These are phyloP conservation scores for Aurelia sp. DNA, from an alignment of 30 jellyfish, hydroid and myxozoan species.

Conservation along the genomic window DNA sequence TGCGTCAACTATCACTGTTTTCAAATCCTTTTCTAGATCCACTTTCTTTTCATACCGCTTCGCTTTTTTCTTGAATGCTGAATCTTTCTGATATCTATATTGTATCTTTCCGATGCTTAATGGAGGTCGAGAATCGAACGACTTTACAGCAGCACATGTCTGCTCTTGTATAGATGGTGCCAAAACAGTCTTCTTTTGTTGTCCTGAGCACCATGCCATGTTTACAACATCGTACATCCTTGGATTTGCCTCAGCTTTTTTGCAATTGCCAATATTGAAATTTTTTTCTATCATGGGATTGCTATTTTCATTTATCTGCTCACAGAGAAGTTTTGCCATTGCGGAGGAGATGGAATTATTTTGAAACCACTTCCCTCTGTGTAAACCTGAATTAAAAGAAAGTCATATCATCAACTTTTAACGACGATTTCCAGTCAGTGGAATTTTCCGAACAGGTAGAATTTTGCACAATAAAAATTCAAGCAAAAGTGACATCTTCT, in stretches of 20 bases:
- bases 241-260: not conserved
- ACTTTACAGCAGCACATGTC: not conserved
- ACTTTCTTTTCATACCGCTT: not conserved
- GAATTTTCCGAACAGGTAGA: too few species aligned
- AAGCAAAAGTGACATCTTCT: too few species aligned
- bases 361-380: slow-evolving; percentile 39
- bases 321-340: slow-evolving; percentile 42
- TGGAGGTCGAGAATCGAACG: not conserved
- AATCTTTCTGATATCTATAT: not conserved
- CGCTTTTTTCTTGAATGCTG: not conserved
- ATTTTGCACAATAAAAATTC: too few species aligned
- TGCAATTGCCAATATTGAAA: not conserved
- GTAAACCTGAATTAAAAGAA: not conserved
- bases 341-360: slow-evolving; percentile 22
- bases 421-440: too few species aligned
- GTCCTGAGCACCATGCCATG: not conserved
- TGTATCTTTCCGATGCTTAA: not conserved
- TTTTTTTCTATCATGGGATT: not conserved
- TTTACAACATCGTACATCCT: not conserved
- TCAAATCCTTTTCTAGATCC: not conserved
- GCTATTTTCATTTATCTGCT: not conserved
- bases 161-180: not conserved
- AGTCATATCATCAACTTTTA: too few species aligned
- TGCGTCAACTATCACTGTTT: not conserved
- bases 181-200: not conserved